A percentile compares a stretch with the other conserved stretches of the same genome.
Conservation (phyloP, 2,797 vertebrate species). For the Centropyge bicolor region DNA sequence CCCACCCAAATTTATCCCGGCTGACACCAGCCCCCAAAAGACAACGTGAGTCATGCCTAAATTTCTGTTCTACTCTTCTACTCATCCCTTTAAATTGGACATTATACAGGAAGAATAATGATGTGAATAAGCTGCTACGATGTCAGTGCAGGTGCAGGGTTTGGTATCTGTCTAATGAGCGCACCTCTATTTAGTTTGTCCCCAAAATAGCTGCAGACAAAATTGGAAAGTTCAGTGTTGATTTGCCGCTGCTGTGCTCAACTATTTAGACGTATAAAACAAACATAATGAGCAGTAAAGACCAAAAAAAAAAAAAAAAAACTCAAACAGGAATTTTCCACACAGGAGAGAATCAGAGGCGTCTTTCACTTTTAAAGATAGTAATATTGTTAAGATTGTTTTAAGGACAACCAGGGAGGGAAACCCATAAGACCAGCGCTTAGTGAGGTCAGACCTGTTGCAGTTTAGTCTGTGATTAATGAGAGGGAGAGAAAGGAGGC, state of each 20-base stretch:
- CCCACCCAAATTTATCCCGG: slow-evolving; percentile 41
- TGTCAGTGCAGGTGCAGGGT: slow-evolving; percentile 31
- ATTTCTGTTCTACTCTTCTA: slow-evolving; percentile 59
- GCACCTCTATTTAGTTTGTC: slow-evolving; percentile 41
- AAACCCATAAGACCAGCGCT: slow-evolving; percentile 10
- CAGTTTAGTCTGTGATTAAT: slow-evolving; percentile 50
- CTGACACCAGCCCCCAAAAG: slow-evolving; percentile 37
- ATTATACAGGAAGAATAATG: slow-evolving; percentile 49
- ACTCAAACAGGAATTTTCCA: neutral
- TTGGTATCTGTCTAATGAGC: slow-evolving; percentile 57
- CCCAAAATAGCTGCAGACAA: slow-evolving; percentile 36
- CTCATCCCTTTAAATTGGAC: slow-evolving; percentile 68
- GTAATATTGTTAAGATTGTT: slow-evolving; percentile 7
- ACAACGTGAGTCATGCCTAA: slow-evolving; percentile 66
- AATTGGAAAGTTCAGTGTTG: slow-evolving; percentile 31
- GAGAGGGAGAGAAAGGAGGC: slow-evolving; percentile 21
- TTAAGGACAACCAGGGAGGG: slow-evolving; percentile 9
- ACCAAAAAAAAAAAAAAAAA: neutral
- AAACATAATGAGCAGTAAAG: neutral
- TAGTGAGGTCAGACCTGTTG: slow-evolving; percentile 49
- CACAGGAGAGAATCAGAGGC: neutral
- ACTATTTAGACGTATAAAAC: neutral
- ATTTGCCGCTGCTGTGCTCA: slow-evolving; percentile 10
- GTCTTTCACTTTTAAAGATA: slow-evolving; percentile 19
- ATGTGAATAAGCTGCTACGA: slow-evolving; percentile 45